These are phyloP conservation scores for Candoia aspera DNA, from an alignment of 2,113 vertebrate species.

Conservation along the genomic window DNA sequence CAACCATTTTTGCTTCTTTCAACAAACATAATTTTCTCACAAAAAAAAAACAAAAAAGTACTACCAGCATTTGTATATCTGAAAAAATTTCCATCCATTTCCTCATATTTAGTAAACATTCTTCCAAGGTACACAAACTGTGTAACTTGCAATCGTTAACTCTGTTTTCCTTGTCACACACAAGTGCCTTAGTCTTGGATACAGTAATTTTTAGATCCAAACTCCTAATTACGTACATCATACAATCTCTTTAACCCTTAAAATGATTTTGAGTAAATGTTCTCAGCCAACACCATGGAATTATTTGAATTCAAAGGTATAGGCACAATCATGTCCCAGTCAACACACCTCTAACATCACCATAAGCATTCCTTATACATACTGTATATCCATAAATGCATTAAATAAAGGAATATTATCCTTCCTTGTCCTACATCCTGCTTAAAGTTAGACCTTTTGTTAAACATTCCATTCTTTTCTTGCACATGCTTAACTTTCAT, in stretches of 20 bases:
- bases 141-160: neutral
- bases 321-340: neutral
- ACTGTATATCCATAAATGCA: neutral
- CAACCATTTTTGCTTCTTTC: neutral
- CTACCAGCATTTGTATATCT: neutral
- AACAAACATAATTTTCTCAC: neutral
- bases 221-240: neutral
- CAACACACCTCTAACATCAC: neutral
- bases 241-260: neutral
- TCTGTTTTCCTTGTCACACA: neutral
- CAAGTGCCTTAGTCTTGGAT: neutral
- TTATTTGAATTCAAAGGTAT: neutral
- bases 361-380: neutral
- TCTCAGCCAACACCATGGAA: neutral
- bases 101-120: neutral
- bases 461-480: neutral
- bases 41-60: neutral
- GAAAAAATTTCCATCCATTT: neutral
- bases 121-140: neutral
- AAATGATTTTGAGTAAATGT: neutral
- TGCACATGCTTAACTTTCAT: neutral
- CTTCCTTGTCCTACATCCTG: neutral
- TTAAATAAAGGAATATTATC: neutral
- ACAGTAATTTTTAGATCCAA: neutral
- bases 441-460: neutral